These are phyloP conservation scores for Symphodus melops DNA, from an alignment of 2,113 vertebrate species.

Conservation along the genomic window DNA sequence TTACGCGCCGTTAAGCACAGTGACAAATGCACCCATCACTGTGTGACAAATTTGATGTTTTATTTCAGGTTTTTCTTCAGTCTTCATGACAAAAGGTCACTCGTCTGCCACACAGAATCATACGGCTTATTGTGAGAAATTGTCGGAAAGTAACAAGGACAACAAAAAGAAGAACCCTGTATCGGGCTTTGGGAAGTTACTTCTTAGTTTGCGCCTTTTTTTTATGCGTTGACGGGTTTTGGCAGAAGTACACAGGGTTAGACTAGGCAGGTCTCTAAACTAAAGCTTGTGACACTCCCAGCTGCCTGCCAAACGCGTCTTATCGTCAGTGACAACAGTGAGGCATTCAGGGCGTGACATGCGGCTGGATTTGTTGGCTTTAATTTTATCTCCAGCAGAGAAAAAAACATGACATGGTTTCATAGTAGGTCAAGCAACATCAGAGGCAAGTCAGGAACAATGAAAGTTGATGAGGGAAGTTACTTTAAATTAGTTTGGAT, in stretches of 20 bases:
- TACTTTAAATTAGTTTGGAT: neutral
- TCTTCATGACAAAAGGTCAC: no score
- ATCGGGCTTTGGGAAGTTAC: no score
- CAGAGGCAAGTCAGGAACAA: no score
- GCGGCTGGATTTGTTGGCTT: neutral
- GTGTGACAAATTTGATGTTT: neutral
- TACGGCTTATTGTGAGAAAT: no score
- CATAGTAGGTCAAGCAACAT: neutral
- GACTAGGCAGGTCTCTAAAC: neutral
- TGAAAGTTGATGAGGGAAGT: no score
- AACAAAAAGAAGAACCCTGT: no score
- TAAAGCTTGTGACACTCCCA: neutral
- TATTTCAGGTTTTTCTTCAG: no score
- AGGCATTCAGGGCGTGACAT: conserved; percentile 9
- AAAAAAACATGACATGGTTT: neutral
- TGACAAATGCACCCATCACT: neutral
- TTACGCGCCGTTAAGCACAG: conserved; percentile 35
- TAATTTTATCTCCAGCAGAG: conserved; percentile 28
- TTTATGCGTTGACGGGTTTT: no score
- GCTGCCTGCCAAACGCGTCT: neutral
- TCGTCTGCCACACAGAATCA: no score
- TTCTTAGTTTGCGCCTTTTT: no score
- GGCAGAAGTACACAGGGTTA: neutral
- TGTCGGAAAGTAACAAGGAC: no score
- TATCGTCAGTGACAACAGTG: neutral